Evolutionary conservation across 2,113 vertebrate species (phyloP).

Genomic region (Nettapus auritus): DNA sequence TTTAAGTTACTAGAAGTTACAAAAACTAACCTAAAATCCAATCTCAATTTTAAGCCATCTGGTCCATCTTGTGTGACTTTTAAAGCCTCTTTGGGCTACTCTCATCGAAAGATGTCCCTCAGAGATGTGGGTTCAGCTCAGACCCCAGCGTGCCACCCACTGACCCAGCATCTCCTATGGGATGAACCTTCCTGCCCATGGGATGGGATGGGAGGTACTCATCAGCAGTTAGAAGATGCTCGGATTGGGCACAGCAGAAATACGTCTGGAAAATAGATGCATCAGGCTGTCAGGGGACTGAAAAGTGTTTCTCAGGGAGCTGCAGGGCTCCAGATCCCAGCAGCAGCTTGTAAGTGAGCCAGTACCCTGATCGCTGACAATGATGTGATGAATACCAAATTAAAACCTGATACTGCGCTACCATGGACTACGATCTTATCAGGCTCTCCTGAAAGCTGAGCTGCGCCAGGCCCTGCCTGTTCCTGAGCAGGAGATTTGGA

Average conservation of each 20-base stretch:
- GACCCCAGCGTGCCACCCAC: no score
- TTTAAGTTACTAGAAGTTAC: constrained; percentile 21
- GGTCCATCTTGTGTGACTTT: rapidly evolving
- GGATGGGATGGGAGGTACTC: background rate
- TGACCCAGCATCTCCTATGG: background rate
- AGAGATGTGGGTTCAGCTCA: background rate
- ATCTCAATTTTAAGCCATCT: background rate
- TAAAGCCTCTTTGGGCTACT: background rate
- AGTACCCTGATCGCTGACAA: background rate
- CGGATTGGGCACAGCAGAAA: background rate
- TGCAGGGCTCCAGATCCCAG: rapidly evolving
- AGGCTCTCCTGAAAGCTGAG: constrained; percentile 14
- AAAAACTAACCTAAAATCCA: background rate
- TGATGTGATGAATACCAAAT: constrained; percentile 28
- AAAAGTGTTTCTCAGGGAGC: background rate
- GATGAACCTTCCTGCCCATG: background rate
- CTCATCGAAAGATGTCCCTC: background rate
- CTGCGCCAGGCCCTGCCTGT: background rate
- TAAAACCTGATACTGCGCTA: constrained; percentile 29
- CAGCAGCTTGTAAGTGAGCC: background rate
- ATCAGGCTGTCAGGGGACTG: no score
- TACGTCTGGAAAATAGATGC: background rate
- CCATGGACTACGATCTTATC: constrained; percentile 13
- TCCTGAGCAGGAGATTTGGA: background rate
- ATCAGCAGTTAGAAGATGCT: background rate